These are phyloP conservation scores for Branchinecta sandiegonensis DNA, from an alignment of 2,888 invertebrate genomes.

Conservation along the genomic window DNA sequence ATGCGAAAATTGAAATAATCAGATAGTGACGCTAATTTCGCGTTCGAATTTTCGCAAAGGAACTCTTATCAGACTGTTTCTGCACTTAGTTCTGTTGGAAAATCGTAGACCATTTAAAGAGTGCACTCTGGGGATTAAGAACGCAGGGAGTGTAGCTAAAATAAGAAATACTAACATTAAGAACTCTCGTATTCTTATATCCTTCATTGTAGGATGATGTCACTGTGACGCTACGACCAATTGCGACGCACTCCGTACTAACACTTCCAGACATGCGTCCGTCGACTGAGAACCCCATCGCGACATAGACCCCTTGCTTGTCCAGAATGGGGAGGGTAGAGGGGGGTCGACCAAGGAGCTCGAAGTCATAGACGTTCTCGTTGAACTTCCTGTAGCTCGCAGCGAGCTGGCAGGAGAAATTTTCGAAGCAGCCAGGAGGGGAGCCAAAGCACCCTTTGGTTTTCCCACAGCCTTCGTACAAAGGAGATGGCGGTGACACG, in stretches of 20 bases:
- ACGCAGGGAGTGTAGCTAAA: no score
- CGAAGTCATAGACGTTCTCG: not conserved
- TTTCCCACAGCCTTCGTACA: constrained; percentile 17
- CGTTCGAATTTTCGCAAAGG: no score
- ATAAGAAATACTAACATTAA: not conserved
- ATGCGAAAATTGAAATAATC: no score
- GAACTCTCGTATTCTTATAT: not conserved
- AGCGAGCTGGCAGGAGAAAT: not conserved
- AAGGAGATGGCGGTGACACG: not conserved
- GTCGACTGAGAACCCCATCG: constrained; percentile 7
- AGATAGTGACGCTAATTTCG: no score
- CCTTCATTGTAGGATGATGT: not conserved
- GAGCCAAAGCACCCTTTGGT: constrained; percentile 16
- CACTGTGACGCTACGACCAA: not conserved
- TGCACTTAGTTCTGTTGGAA: no score
- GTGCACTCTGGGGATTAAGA: no score
- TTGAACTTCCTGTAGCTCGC: constrained; percentile 4
- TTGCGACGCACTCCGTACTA: not conserved
- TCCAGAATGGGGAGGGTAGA: not conserved
- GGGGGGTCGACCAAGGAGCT: not conserved
- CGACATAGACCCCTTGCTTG: constrained; percentile 9
- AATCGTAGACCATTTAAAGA: no score
- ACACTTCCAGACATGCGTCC: not conserved
- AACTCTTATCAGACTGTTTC: no score
- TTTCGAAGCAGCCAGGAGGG: not conserved